Evolutionary conservation across 1,140 invertebrate species (phyloP).

Genomic region (Gonioctena quinquepunctata): DNA sequence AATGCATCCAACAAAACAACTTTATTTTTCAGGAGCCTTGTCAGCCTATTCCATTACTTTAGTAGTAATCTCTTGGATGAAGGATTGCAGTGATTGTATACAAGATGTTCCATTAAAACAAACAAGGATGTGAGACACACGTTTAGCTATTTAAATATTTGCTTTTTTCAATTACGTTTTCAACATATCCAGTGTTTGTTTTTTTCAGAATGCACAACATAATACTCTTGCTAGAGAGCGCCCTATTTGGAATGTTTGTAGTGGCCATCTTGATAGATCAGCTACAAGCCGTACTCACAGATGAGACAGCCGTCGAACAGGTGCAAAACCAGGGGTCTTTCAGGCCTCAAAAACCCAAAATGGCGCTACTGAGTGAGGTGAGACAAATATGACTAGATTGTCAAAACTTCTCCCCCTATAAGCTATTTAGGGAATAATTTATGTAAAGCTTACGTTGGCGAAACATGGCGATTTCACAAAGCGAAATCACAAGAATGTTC

Average conservation of each 20-base stretch:
- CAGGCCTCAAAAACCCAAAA: slow-evolving; percentile 68
- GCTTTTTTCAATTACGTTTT: too few species aligned
- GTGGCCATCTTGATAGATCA: slow-evolving; percentile 89
- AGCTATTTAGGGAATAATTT: too few species aligned
- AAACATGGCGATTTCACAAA: too few species aligned
- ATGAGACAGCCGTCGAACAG: slow-evolving; percentile 80
- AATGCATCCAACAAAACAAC: not conserved
- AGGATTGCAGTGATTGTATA: slow-evolving; percentile 72
- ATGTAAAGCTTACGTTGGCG: too few species aligned
- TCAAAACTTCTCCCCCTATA: too few species aligned
- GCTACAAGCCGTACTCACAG: slow-evolving; percentile 72
- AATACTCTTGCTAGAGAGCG: slow-evolving; percentile 80
- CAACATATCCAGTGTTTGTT: not conserved
- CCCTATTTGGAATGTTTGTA: slow-evolving; percentile 88
- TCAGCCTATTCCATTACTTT: slow-evolving; percentile 72
- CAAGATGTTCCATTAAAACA: slow-evolving; percentile 73
- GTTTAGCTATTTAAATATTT: not conserved
- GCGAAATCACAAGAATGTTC: too few species aligned
- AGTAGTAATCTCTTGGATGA: slow-evolving; percentile 75
- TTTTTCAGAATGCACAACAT: slow-evolving; percentile 80
- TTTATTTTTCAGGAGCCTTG: slow-evolving; percentile 53
- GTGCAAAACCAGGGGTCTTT: slow-evolving; percentile 71
- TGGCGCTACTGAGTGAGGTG: slow-evolving; percentile 72
- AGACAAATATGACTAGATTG: not conserved
- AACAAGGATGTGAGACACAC: slow-evolving; percentile 69